Conservation (phyloP, 2,797 vertebrate species). For the Hoplostethus atlanticus region DNA sequence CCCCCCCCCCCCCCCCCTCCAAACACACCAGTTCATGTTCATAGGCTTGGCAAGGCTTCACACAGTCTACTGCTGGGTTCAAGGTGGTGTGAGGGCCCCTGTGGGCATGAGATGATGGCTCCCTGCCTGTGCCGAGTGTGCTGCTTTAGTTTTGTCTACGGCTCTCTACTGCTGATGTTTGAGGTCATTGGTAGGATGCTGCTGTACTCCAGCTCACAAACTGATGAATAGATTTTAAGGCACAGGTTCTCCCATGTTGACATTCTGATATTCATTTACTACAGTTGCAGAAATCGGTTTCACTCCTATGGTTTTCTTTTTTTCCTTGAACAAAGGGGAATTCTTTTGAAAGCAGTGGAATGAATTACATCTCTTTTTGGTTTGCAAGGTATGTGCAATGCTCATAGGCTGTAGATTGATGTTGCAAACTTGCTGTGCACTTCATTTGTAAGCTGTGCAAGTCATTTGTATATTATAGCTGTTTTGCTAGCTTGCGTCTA, state of each 20-base stretch:
- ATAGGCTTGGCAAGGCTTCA: slow-evolving; percentile 83
- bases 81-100: slow-evolving; percentile 73
- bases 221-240: slow-evolving; percentile 62
- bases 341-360: too few species aligned
- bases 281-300: background rate
- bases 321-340: background rate
- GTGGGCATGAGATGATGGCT: slow-evolving; percentile 63
- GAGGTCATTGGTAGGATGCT: slow-evolving; percentile 49
- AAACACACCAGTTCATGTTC: slow-evolving; percentile 76
- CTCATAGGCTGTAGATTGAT: background rate
- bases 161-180: slow-evolving; percentile 69
- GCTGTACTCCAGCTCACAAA: slow-evolving; percentile 42
- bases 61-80: slow-evolving; percentile 63
- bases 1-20: slow-evolving; percentile 23
- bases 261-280: slow-evolving; percentile 11
- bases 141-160: slow-evolving; percentile 79
- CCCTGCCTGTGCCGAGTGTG: slow-evolving; percentile 31
- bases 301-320: background rate
- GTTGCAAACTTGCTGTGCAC: background rate
- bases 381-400: background rate
- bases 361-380: background rate
- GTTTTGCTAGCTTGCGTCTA: background rate
- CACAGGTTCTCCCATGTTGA: slow-evolving; percentile 53
- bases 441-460: background rate
- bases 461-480: background rate